phyloP scores from a whole-genome alignment of 2,113 vertebrate species.

The Amblyopsis rosae region DNA sequence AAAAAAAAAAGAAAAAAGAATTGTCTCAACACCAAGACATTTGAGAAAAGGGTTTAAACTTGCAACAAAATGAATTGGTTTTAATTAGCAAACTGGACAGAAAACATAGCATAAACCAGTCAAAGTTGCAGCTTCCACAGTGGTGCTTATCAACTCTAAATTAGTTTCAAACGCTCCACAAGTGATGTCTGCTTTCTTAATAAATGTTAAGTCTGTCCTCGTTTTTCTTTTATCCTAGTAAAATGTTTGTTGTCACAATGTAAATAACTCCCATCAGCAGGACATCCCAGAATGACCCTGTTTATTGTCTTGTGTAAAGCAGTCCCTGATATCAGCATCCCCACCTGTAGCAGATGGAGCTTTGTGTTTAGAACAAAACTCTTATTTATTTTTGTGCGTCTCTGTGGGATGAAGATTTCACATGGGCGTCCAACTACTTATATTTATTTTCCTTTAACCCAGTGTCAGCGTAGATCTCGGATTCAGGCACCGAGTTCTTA shows the following conservation, averaged over 20 bases:
- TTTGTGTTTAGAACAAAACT: background rate
- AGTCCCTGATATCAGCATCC: background rate
- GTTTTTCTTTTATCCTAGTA: too few relatives aligned
- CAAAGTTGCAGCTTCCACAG: too few relatives aligned
- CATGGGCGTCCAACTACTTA: background rate
- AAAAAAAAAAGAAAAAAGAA: background rate
- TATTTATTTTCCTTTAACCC: constrained; percentile 24
- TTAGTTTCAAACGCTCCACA: too few relatives aligned
- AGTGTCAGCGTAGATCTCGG: background rate
- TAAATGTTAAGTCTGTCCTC: too few relatives aligned
- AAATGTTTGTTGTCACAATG: too few relatives aligned
- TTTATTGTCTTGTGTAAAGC: constrained; percentile 2
- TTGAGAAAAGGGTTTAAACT: constrained; percentile 6
- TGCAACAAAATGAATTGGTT: constrained; percentile 21
- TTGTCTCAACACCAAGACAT: constrained; percentile 16
- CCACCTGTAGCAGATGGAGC: background rate
- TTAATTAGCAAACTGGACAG: too few relatives aligned
- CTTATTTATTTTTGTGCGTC: constrained; percentile 17
- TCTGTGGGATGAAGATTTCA: background rate
- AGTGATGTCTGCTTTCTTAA: too few relatives aligned
- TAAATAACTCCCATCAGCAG: too few relatives aligned
- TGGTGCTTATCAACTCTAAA: too few relatives aligned
- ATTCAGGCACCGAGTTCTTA: background rate
- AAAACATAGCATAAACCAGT: too few relatives aligned
- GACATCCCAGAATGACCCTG: background rate